Evolutionary conservation across 1,140 invertebrate species (phyloP).

Genomic region (Condylostylus longicornis): DNA sequence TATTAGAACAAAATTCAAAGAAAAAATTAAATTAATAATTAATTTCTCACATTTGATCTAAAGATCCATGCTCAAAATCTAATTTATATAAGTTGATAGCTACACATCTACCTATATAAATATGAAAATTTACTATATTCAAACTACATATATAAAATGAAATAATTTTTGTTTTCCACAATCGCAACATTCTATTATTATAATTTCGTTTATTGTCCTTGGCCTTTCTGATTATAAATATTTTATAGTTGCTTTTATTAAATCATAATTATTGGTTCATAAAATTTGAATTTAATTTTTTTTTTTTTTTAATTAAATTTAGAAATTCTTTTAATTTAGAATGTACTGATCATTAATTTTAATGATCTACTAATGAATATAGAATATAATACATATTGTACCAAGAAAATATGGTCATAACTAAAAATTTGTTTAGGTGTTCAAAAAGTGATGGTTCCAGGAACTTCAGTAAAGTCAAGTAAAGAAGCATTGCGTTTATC

Average conservation of each 20-base stretch:
- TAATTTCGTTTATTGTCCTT: no score
- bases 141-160: no score
- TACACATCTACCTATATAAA: no score
- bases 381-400: constrained; percentile 11
- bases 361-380: constrained; percentile 1
- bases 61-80: no score
- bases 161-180: no score
- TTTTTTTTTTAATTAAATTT: not conserved
- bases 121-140: no score
- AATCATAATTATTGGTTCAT: not conserved
- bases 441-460: constrained; percentile 87
- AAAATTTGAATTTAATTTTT: not conserved
- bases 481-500: constrained; percentile 80
- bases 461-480: constrained; percentile 71
- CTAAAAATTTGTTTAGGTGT: constrained; percentile 47
- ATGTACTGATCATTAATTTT: constrained; percentile 3
- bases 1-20: no score
- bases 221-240: no score
- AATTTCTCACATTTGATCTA: no score
- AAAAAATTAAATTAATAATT: no score
- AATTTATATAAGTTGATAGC: no score
- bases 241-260: not conserved
- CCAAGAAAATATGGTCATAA: constrained; percentile 3
- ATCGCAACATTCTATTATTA: no score
- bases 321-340: not conserved